Conservation (phyloP, 2,113 vertebrate species). For the Emydura subglobosa region DNA sequence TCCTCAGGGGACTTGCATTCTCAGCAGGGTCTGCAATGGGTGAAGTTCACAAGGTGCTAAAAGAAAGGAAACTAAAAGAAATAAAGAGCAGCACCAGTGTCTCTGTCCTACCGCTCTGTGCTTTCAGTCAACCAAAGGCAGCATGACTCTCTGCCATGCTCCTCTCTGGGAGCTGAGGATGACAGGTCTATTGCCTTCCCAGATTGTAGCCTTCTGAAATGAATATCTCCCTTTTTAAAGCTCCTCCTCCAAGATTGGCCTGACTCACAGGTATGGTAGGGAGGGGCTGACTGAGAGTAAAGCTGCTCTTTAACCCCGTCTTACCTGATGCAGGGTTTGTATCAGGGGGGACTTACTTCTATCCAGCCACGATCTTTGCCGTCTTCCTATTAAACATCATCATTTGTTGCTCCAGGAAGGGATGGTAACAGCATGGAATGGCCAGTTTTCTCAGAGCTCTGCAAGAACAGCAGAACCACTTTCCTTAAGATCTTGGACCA, state of each 20-base stretch:
- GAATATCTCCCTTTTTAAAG: neutral
- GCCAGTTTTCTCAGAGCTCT: constrained; percentile 55
- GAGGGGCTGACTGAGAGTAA: neutral
- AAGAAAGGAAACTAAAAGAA: neutral
- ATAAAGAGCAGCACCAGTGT: neutral
- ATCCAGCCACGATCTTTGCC: neutral
- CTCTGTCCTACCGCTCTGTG: neutral
- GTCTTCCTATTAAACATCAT: neutral
- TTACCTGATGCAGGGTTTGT: neutral
- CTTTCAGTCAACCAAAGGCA: neutral
- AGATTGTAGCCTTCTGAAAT: neutral
- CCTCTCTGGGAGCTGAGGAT: neutral
- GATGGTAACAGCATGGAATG: constrained; percentile 50
- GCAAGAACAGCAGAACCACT: constrained; percentile 65
- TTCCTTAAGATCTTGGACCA: constrained; percentile 64
- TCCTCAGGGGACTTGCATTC: neutral
- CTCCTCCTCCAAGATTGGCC: neutral
- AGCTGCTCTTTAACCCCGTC: neutral
- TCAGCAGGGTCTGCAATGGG: neutral
- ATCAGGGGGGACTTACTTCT: neutral
- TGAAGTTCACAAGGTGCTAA: neutral
- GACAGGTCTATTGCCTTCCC: neutral
- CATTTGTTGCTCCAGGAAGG: constrained; percentile 54
- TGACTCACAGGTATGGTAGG: neutral
- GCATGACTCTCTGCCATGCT: neutral